phyloP scores from a whole-genome alignment of 2,797 vertebrate genomes.

The Neosilurus hyrtlii region DNA sequence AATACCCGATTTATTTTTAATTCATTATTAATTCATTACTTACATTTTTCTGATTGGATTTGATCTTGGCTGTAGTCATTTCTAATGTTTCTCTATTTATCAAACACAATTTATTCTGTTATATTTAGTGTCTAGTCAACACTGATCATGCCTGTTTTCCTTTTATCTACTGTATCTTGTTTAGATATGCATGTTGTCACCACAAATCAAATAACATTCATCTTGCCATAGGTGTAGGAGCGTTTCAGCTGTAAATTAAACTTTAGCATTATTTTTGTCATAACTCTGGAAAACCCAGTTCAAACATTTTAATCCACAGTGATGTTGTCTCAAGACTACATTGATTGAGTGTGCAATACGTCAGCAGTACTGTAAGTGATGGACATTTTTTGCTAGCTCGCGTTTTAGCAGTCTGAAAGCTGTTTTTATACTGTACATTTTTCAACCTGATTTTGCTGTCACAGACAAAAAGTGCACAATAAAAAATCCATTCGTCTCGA shows the following conservation, averaged over 20 bases:
- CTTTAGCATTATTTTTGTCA: background rate
- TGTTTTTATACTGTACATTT: background rate
- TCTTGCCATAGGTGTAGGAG: conserved; percentile 22
- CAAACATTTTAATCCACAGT: background rate
- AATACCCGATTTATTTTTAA: background rate
- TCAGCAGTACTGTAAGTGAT: background rate
- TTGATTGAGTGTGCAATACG: background rate
- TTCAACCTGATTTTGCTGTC: background rate
- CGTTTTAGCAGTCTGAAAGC: background rate
- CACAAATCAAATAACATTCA: conserved; percentile 12
- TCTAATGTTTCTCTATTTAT: background rate
- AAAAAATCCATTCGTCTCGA: background rate
- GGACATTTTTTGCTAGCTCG: background rate
- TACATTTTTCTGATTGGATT: background rate
- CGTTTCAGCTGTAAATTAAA: conserved; percentile 27
- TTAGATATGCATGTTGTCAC: conserved; percentile 6
- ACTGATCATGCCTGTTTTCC: conserved; percentile 13
- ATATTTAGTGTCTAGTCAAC: background rate
- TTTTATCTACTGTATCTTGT: background rate
- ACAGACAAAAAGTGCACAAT: background rate
- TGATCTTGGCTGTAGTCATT: background rate
- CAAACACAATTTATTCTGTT: background rate
- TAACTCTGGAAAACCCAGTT: background rate
- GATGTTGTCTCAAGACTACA: background rate
- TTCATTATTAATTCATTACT: background rate